Base-by-base conservation (phyloP, 2,888 invertebrate species). In the Caenorhabditis sp. region DNA sequence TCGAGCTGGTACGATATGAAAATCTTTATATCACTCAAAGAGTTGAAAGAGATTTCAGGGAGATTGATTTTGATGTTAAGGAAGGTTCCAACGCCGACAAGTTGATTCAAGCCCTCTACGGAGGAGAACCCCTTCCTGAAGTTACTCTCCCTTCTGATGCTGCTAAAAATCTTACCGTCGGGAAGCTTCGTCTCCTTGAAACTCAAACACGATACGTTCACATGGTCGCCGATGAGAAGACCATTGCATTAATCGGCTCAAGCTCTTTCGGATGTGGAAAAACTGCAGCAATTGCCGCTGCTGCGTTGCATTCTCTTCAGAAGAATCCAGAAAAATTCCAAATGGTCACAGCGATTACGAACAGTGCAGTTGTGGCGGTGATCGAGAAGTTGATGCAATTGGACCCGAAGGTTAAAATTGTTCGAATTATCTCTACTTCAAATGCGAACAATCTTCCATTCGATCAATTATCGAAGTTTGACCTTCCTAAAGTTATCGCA, bases 191-290 rank as follows among this genome's bases (percentile, higher is more conserved):
- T 10, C 43, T 43, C 14, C 43, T 43, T 43, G 10, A 7, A 43
- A 43, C 43, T 43, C 43, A 43, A 14, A 43, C 43, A 17, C 5
- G 14, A 14, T 43, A 43, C 14, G 43, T 17, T 17, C 2, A 14
- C 5, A 43, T 43, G 43, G 43, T 43, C 8, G 43, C 43, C 3
- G 10, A 43, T 43, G 43, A 43, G 43, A 14, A 43, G 3, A 17
- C 17, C 8, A 43, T 43, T 14, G 43, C 43, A 14, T 14, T 43
- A 14, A 43, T 43, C 17, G 43, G 43, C 5, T 43, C 43, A 14
- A 52, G 52, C 21, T 23, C 52, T 4, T 52, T 52, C 21, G 52
- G 52, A 21, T 52, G 52, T 21, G 52, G 52, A 52, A 52, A 52
- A 52, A 52, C 52, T 20, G 23, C 52, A 21, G 23, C 52, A 21